Base-by-base conservation (phyloP, 1,140 invertebrate genomes). In the Ostrea edulis region DNA sequence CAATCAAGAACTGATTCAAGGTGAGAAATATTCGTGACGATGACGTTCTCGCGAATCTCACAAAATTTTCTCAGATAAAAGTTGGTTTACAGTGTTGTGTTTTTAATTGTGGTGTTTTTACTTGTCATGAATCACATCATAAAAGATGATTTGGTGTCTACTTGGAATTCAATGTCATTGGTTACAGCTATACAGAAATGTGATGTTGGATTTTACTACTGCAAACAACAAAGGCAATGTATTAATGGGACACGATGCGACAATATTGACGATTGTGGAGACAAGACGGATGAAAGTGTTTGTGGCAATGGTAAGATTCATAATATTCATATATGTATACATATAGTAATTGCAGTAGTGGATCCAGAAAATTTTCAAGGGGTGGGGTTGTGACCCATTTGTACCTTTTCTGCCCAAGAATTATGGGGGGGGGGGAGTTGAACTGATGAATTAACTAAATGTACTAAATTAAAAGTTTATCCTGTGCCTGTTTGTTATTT, bases 161-260 rank as follows among this genome's bases (percentile, higher is more conserved):
- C 7, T 2, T 62, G 3, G 0, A 35, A 35, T 77, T 77, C 35
- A 25, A 25, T 77, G 25, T 71, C 35, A 8, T 29, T 35, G 68
- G 44, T 83, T 83, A 22, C 82, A 53, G 44, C 82, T 54, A 53
- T 88, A 62, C 22, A 91, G 90, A 88, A 86, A 77, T 92, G 91
- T 86, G 53, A 87, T 22, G 22, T 44, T 7, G 90, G 90, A n/a
- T 91, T 84, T 82, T 86, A 90, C n/a, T 92, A 90, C 86, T 92
- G 91, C 88, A 29, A 86, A 1, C 86, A 86, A 22, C 89, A 89
- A 25, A 71, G 89, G 52, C 54, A 84, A 25, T 97, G 97, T 92
- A 96, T 97, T 58, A 94, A 96, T 0, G 93, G 95, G 0, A 97
- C 96, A 90, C 95, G 97, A 4, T 97, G 97, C 90, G 97, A 97